Evolutionary conservation across 2,113 vertebrate genomes (phyloP).

Genomic region (Lepus americanus): DNA sequence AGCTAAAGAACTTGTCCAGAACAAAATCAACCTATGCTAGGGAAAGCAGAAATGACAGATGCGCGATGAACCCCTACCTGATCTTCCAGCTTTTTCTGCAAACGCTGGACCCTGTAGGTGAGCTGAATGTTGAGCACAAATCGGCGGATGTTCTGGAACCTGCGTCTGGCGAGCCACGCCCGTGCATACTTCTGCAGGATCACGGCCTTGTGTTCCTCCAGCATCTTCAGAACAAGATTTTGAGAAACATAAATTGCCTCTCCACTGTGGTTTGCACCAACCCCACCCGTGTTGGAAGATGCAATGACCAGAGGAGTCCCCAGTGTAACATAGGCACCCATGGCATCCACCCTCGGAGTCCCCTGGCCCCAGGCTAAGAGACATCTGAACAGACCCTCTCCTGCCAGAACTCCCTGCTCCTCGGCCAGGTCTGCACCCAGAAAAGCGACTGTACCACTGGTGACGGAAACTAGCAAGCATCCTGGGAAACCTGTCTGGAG

Average conservation of each 20-base stretch:
- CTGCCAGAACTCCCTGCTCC: background rate
- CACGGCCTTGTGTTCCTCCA: constrained; percentile 94
- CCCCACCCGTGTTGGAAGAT: rapidly evolving
- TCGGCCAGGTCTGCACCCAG: background rate
- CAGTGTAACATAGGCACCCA: rapidly evolving
- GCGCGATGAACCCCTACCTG: constrained; percentile 87
- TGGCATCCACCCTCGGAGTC: background rate
- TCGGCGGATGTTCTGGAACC: constrained; percentile 95
- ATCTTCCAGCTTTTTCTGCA: constrained; percentile 95
- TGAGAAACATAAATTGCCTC: background rate
- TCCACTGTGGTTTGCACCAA: background rate
- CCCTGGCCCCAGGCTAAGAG: background rate
- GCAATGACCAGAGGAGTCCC: background rate
- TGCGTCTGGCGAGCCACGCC: constrained; percentile 95
- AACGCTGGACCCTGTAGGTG: constrained; percentile 94
- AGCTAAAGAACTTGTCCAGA: background rate
- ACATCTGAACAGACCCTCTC: background rate
- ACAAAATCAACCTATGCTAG: background rate
- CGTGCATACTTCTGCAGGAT: constrained; percentile 96
- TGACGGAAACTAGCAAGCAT: background rate
- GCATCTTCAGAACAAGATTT: constrained; percentile 89
- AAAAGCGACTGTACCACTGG: background rate
- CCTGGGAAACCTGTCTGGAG: background rate
- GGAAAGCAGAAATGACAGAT: background rate
- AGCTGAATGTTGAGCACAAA: constrained; percentile 97